A percentile compares a stretch with the other conserved stretches of the same genome.
phyloP scores from a whole-genome alignment of 2,888 invertebrate genomes.

The Eupithecia centaureata region DNA sequence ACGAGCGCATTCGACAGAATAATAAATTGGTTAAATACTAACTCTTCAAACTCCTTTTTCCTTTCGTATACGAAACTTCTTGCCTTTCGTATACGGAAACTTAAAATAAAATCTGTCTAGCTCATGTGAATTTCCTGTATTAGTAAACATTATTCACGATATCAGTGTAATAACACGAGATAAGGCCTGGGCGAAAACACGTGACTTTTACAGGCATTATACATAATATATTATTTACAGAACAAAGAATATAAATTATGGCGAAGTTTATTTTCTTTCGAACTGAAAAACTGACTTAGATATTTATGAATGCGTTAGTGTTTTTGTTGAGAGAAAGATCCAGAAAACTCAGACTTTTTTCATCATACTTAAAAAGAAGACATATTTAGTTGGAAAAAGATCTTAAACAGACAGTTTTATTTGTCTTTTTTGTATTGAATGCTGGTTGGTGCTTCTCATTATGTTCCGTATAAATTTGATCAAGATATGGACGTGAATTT shows the following conservation, averaged over 20 bases:
- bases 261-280: not conserved
- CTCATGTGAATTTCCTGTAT: not conserved
- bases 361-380: no score
- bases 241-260: not conserved
- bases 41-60: not conserved
- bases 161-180: not conserved
- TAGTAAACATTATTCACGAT: conserved; percentile 3
- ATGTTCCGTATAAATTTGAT: no score
- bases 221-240: not conserved
- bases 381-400: no score
- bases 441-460: no score
- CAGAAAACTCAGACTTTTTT: not conserved
- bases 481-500: no score
- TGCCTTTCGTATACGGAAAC: not conserved
- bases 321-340: not conserved
- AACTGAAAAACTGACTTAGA: not conserved
- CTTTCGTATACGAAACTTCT: not conserved
- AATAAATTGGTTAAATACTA: not conserved
- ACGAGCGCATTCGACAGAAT: not conserved
- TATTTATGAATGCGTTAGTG: not conserved
- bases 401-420: no score
- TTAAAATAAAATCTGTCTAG: not conserved
- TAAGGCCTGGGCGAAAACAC: not conserved
- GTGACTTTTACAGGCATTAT: conserved; percentile 1
- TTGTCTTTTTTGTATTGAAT: no score